A percentile compares a stretch with the other conserved stretches of the same genome.
These are phyloP conservation scores for Neodontobutis hainanensis DNA, from an alignment of 2,113 vertebrate genomes.

Conservation along the genomic window DNA sequence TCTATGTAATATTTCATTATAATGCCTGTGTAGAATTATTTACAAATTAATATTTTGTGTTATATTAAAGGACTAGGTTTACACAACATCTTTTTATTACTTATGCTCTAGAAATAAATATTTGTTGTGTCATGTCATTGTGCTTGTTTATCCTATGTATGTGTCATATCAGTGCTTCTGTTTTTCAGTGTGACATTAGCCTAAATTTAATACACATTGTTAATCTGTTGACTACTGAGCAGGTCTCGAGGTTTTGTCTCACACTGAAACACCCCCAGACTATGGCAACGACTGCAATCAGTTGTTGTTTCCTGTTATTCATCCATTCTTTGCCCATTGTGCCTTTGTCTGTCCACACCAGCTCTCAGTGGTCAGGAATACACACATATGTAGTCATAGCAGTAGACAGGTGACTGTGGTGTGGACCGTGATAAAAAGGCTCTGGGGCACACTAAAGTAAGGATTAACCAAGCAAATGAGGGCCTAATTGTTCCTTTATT, in stretches of 20 bases:
- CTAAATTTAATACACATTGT: not conserved
- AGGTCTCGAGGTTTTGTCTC: constrained; percentile 3
- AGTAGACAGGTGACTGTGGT: constrained; percentile 11
- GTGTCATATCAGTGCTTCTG: not conserved
- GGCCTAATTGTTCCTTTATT: too few relatives aligned
- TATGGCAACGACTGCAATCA: constrained; percentile 38
- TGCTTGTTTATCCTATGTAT: too few relatives aligned
- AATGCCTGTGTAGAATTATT: too few relatives aligned
- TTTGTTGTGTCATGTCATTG: too few relatives aligned
- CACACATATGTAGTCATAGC: constrained; percentile 2
- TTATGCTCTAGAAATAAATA: too few relatives aligned
- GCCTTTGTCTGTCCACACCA: constrained; percentile 42
- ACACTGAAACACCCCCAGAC: constrained; percentile 18
- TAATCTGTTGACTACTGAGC: not conserved
- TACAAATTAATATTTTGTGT: too few relatives aligned
- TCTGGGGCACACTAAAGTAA: not conserved
- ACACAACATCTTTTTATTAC: too few relatives aligned
- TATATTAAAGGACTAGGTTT: too few relatives aligned
- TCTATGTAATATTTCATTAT: too few relatives aligned
- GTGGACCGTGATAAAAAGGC: constrained; percentile 25
- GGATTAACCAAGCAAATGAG: not conserved
- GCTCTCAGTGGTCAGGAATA: constrained; percentile 34
- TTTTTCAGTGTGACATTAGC: not conserved
- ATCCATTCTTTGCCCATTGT: constrained; percentile 58
- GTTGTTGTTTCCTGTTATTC: constrained; percentile 54